A percentile compares a stretch with the other conserved stretches of the same genome.
Conservation (phyloP, 2,888 invertebrate genomes). For the Apomyelois bistriatella region DNA sequence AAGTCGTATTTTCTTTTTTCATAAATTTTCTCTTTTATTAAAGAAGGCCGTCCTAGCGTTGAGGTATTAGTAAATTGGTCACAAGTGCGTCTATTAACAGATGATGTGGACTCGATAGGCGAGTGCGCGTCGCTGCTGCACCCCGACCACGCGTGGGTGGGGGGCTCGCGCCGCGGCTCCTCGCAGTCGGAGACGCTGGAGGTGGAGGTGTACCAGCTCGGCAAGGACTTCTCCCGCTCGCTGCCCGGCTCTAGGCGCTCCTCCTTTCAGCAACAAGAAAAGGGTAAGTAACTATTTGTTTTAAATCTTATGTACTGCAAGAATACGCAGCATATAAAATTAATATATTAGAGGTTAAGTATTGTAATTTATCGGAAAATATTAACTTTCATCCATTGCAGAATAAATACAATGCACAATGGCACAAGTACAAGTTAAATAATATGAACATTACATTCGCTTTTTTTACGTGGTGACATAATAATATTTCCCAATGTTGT, state of each 20-base stretch:
- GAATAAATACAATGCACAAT: too few species aligned
- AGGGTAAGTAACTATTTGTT: slow-evolving; percentile 50
- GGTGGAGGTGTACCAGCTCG: slow-evolving; percentile 90
- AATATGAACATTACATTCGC: too few species aligned
- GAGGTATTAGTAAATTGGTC: slow-evolving; percentile 13
- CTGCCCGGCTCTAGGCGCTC: slow-evolving; percentile 91
- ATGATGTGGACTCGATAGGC: slow-evolving; percentile 87
- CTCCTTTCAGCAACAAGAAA: slow-evolving; percentile 88
- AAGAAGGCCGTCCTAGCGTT: background rate
- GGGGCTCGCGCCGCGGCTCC: slow-evolving; percentile 90
- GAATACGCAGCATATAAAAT: too few species aligned
- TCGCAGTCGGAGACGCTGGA: slow-evolving; percentile 93
- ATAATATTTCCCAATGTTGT: too few species aligned
- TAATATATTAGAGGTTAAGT: too few species aligned
- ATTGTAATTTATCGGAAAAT: too few species aligned
- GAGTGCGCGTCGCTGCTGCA: slow-evolving; percentile 88
- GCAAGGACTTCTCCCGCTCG: slow-evolving; percentile 91
- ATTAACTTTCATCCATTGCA: too few species aligned
- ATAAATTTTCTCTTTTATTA: too few species aligned
- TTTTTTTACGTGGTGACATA: too few species aligned
- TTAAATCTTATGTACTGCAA: too few species aligned
- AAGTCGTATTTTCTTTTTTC: too few species aligned
- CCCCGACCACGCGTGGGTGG: slow-evolving; percentile 91
- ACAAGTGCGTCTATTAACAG: slow-evolving; percentile 36
- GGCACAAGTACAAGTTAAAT: too few species aligned